Base-by-base conservation (phyloP, 2,888 invertebrate genomes). In the Scaptomyza polygonia region DNA sequence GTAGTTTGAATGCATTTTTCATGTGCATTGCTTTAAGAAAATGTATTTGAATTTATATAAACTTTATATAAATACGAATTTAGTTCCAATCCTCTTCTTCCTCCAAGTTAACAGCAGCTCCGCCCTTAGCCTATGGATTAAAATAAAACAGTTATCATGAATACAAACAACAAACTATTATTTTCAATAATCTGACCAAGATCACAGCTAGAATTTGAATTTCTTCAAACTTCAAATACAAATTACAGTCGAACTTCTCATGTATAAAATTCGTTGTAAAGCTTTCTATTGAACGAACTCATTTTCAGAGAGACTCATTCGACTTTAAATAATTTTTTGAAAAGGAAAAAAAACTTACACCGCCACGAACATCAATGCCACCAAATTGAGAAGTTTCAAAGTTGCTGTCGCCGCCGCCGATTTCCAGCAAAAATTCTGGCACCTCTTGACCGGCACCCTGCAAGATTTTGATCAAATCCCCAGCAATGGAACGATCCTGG, bases 371-470 rank as follows among this genome's bases (percentile, higher is more conserved):
- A 91, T 97, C 97, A 52, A 93, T 92, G 64, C 95, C 96, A 8
- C 96, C 96, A 79, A 96, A 96, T 49, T 92, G 92, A 79, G 93
- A 16, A 93, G 9, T 49, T 14, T 1, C 57, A 21, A 55, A 73
- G 32, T 67, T 51, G 29, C 78, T 49, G 42, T 92, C 92, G 11
- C 90, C 92, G 9, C 90, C 91, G 0, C 93, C 92, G 5, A 92
- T 92, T 25, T 91, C 91, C 32, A 91, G 91, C 18, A 97, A 89
- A 93, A 96, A 97, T 7, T 95, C 94, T 0, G 98, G 98, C 6
- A 98, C 93, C 0, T 93, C 89, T 89, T 98, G 97, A 0, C 94
- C 93, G 0, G 98, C 96, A 89, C 96, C 96, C 57, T 93, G 93
- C 18, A 98, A 92, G 52, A 97, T 96, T 85, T 94, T 95, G 0